Evolutionary conservation across 2,797 vertebrate species (phyloP).

Genomic region (Fringilla coelebs): DNA sequence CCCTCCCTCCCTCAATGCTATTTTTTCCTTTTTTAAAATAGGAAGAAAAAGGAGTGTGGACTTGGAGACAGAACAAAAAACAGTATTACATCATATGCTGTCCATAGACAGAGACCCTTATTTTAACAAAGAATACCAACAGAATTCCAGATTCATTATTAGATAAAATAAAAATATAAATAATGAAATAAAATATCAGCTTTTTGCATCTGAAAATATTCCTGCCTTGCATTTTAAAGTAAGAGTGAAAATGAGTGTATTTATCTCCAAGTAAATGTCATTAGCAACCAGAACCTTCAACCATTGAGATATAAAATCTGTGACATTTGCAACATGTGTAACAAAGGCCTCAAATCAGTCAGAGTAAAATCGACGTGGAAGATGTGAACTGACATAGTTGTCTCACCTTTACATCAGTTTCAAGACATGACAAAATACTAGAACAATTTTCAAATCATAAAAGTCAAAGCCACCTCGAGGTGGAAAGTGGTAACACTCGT

Average conservation of each 20-base stretch:
- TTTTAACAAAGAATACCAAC: not conserved
- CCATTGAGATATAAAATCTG: not conserved
- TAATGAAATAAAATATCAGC: not conserved
- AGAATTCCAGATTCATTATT: not conserved
- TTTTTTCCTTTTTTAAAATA: not conserved
- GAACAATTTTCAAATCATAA: not conserved
- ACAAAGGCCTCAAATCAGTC: slow-evolving; percentile 5
- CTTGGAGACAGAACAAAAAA: not conserved
- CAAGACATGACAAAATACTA: not conserved
- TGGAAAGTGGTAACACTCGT: not conserved
- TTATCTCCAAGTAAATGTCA: slow-evolving; percentile 3
- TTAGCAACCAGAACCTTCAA: not conserved
- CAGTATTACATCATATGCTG: not conserved
- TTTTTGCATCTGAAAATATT: slow-evolving; percentile 2
- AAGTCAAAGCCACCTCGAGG: not conserved
- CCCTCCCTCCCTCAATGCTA: accelerated
- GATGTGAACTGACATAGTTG: not conserved
- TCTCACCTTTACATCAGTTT: not conserved
- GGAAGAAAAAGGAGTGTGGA: not conserved
- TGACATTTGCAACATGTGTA: slow-evolving; percentile 2
- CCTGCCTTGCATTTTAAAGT: not conserved
- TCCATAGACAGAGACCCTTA: not conserved
- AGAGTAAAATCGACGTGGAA: not conserved
- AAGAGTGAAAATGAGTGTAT: not conserved
- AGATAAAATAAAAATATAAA: not conserved